Percentiles rank a stretch among this genome's conserved stretches.
These are phyloP conservation scores for Torymus texanus DNA, from an alignment of 2,888 invertebrate genomes.

Conservation along the genomic window DNA sequence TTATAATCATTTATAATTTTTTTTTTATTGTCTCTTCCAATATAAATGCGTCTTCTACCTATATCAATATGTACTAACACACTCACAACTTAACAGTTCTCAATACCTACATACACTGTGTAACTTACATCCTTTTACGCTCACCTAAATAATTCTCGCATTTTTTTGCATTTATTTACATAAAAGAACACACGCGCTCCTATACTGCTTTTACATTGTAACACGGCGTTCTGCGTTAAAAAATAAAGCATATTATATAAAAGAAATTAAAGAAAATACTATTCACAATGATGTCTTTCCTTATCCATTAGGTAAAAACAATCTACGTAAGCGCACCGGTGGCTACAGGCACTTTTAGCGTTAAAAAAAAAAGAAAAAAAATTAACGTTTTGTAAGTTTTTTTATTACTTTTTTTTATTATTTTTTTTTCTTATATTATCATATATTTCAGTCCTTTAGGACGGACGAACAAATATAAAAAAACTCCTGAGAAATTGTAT, in stretches of 20 bases:
- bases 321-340: slow-evolving; percentile 50
- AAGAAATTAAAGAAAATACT: slow-evolving; percentile 54
- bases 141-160: slow-evolving; percentile 29
- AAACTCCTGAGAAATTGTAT: slow-evolving; percentile 30
- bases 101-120: slow-evolving; percentile 34
- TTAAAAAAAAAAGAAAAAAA: slow-evolving; percentile 44
- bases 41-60: slow-evolving; percentile 37
- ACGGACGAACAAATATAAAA: slow-evolving; percentile 41
- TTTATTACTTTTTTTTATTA: slow-evolving; percentile 37
- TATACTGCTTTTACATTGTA: slow-evolving; percentile 40
- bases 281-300: slow-evolving; percentile 58
- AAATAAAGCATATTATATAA: slow-evolving; percentile 43
- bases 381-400: slow-evolving; percentile 31
- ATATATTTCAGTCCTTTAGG: slow-evolving; percentile 44
- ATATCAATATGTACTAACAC: slow-evolving; percentile 40
- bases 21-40: slow-evolving; percentile 47
- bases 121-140: slow-evolving; percentile 48
- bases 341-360: slow-evolving; percentile 52
- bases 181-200: slow-evolving; percentile 36
- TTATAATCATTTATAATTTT: slow-evolving; percentile 48
- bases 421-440: slow-evolving; percentile 21
- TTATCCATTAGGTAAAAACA: slow-evolving; percentile 54
- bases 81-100: slow-evolving; percentile 42
- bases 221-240: slow-evolving; percentile 51
- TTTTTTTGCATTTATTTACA: slow-evolving; percentile 50